Percentiles rank a stretch among this genome's conserved stretches.
phyloP scores from a whole-genome alignment of 2,888 invertebrate genomes.

The Papilio elwesi region DNA sequence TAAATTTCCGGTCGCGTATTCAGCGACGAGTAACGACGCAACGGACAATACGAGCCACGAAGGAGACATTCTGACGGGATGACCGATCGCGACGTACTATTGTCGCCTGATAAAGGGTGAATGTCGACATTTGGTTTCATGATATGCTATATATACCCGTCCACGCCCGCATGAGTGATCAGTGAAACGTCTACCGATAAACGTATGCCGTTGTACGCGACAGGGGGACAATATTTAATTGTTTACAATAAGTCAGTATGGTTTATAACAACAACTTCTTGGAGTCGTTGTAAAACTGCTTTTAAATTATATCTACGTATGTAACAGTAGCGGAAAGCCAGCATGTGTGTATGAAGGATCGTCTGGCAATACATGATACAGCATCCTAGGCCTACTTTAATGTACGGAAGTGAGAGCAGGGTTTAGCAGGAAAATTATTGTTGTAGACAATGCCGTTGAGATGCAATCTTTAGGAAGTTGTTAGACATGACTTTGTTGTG shows the following conservation, averaged over 20 bases:
- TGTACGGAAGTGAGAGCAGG: too few relatives aligned
- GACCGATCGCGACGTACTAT: slow-evolving; percentile 44
- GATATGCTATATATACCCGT: slow-evolving; percentile 40
- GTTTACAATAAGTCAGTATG: neutral
- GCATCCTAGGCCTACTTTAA: too few relatives aligned
- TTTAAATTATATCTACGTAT: too few relatives aligned
- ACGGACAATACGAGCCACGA: slow-evolving; percentile 45
- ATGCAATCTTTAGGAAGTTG: too few relatives aligned
- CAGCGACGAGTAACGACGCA: slow-evolving; percentile 47
- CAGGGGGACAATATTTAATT: slow-evolving; percentile 32
- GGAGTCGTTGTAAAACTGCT: too few relatives aligned
- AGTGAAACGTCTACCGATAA: slow-evolving; percentile 37
- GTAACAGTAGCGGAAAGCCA: too few relatives aligned
- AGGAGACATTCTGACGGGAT: slow-evolving; percentile 49
- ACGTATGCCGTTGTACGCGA: slow-evolving; percentile 18
- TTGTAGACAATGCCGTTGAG: too few relatives aligned
- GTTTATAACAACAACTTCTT: neutral
- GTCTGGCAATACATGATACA: too few relatives aligned
- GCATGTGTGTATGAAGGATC: too few relatives aligned
- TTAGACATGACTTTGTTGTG: too few relatives aligned
- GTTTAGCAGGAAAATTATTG: too few relatives aligned
- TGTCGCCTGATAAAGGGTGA: slow-evolving; percentile 47
- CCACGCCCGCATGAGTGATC: slow-evolving; percentile 33
- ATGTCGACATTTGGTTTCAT: slow-evolving; percentile 43
- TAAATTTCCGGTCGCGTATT: slow-evolving; percentile 54